Conservation (phyloP, 2,888 invertebrate species). For the Carcina quercana region DNA sequence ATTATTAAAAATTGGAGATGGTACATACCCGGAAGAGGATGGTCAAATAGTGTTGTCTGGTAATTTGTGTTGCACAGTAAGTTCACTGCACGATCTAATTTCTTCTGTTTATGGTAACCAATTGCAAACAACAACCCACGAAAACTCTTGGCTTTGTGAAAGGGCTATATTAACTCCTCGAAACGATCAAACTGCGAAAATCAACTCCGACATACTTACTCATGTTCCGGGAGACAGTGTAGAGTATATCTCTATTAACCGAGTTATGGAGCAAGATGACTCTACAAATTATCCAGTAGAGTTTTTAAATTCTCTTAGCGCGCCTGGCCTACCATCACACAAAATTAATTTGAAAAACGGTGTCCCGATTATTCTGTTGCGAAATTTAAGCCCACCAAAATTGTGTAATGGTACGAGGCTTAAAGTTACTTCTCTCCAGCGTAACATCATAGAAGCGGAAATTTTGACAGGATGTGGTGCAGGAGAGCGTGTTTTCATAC, state of each 20-base stretch:
- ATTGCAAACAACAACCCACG: background rate
- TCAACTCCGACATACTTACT: constrained; percentile 4
- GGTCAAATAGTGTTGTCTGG: constrained; percentile 1
- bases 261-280: constrained; percentile 11
- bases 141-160: constrained; percentile 18
- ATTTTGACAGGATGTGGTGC: constrained; percentile 16
- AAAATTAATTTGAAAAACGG: constrained; percentile 11
- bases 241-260: background rate
- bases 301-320: constrained; percentile 19
- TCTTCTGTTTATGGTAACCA: background rate
- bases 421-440: constrained; percentile 6
- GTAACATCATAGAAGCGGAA: constrained; percentile 14
- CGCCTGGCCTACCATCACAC: constrained; percentile 17
- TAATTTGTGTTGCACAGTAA: constrained; percentile 4
- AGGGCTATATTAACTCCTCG: constrained; percentile 16
- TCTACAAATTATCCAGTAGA: constrained; percentile 19
- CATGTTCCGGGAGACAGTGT: background rate
- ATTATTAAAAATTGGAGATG: constrained; percentile 17
- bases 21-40: constrained; percentile 6
- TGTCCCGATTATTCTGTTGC: constrained; percentile 12
- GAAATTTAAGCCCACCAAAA: constrained; percentile 13
- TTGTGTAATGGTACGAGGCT: constrained; percentile 11
- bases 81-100: constrained; percentile 1
- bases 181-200: constrained; percentile 15
- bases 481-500: constrained; percentile 15